Evolutionary conservation across 2,113 vertebrate genomes (phyloP), one percentile per base, ranked within the genome.

Genomic region (Serilophus lunatus): DNA sequence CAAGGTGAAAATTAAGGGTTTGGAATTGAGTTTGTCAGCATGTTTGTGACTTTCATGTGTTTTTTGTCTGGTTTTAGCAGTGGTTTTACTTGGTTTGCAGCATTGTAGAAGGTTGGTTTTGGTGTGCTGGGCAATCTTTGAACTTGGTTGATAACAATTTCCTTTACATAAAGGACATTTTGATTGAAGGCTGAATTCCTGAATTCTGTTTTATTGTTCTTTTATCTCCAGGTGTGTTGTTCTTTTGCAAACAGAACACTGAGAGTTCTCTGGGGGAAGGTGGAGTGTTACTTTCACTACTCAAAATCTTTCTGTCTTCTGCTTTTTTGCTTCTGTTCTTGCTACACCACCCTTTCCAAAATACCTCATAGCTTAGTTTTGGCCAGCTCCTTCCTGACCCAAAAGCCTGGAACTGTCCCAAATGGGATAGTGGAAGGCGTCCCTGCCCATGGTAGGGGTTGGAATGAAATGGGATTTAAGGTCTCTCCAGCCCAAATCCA

Each of bases 241-340:
- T 75, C 2, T 85, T 66, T 51, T 12, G 12, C 66, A 65, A 28
- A 65, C 47, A 36, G 76, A 92, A 44, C 53, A 8, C 10, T 13
- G 25, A 3, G 23, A 6, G 18, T 38, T 65, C 33, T 24, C 25
- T 9, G n/a, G 31, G 28, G 42, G 33, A 35, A 76, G 40, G 22
- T 44, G 36, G 70, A 78, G 7, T 0, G 0, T 38, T 44, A 9
- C 57, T 77, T 94, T 50, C 11, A 1, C 72, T 54, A 3, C 25
- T 72, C 20, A 50, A 12, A 31, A 42, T 74, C 20, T 42, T 72
- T 12, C 50, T 47, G 42, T 3, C 3, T 65, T 92, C 47, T 61
- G 44, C 15, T n/a, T 57, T 42, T n/a, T 47, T 50, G 3, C 5
- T 20, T 88, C 68, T 61, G 14, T 47, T 66, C 28, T 78, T 45